Conservation (phyloP, 2,113 vertebrate species). For the Gymnorhina tibicen region DNA sequence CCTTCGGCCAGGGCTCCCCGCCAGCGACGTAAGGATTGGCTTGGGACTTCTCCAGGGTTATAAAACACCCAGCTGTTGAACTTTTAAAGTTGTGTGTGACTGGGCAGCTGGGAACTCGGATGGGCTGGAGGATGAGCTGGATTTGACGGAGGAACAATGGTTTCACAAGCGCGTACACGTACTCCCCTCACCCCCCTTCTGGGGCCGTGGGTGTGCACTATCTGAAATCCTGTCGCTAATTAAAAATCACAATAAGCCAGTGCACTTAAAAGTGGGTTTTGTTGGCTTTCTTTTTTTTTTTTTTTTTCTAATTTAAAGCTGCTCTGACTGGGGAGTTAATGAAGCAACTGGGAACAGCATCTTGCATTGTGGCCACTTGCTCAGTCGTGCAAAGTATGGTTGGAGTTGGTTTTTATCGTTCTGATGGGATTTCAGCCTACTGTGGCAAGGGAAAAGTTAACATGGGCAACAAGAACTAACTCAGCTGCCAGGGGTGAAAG, state of each 20-base stretch:
- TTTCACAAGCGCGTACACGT: background rate
- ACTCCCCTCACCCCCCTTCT: background rate
- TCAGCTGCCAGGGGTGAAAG: background rate
- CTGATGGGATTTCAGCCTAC: background rate
- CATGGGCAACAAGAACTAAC: background rate
- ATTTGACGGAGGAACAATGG: background rate
- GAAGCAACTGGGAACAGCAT: background rate
- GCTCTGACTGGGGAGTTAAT: background rate
- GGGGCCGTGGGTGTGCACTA: background rate
- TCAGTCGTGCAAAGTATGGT: background rate
- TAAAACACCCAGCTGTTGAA: constrained; percentile 4
- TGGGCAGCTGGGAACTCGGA: background rate
- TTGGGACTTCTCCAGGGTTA: background rate
- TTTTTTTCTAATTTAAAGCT: background rate
- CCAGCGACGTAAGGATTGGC: background rate
- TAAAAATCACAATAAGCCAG: constrained; percentile 4
- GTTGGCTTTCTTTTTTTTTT: background rate
- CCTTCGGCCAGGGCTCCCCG: background rate
- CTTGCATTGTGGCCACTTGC: background rate
- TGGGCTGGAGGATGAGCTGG: background rate
- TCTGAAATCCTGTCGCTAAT: background rate
- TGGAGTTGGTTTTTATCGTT: background rate
- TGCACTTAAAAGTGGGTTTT: background rate
- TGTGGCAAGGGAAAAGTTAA: background rate
- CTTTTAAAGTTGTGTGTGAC: background rate